Percentiles rank a stretch among this genome's conserved stretches.
phyloP scores from a whole-genome alignment of 2,113 vertebrate genomes.

The Reinhardtius hippoglossoides region DNA sequence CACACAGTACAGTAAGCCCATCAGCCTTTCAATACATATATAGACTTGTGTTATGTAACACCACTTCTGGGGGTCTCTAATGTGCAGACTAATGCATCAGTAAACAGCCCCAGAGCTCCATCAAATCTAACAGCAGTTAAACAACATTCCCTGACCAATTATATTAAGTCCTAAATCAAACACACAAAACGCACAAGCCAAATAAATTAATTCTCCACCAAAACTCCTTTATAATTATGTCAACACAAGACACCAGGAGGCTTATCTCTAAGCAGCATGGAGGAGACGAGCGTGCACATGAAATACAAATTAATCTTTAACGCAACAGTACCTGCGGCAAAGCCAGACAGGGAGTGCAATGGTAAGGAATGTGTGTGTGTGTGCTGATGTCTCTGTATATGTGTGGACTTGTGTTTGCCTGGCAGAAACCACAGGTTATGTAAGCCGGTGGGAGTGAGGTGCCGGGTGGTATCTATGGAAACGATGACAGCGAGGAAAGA shows the following conservation, averaged over 20 bases:
- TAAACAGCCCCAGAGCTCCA: conserved; percentile 39
- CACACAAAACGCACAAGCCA: not conserved
- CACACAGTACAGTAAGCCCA: not conserved
- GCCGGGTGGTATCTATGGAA: conserved; percentile 66
- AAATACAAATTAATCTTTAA: conserved; percentile 16
- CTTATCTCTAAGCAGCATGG: not conserved
- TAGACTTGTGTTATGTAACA: conserved; percentile 43
- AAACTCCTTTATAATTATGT: not conserved
- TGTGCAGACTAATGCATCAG: conserved; percentile 35
- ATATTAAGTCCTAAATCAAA: conserved; percentile 32
- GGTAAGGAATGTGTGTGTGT: conserved; percentile 40
- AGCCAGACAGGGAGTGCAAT: conserved; percentile 32
- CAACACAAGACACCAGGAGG: conserved; percentile 1
- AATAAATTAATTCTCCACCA: not conserved
- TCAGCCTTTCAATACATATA: conserved; percentile 10
- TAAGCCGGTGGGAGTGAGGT: conserved; percentile 66
- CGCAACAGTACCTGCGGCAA: conserved; percentile 15
- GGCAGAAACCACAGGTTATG: conserved; percentile 51
- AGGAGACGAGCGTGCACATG: not conserved
- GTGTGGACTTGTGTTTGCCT: conserved; percentile 34
- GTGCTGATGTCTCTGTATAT: conserved; percentile 26
- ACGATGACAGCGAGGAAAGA: conserved; percentile 50
- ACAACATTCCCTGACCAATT: conserved; percentile 31
- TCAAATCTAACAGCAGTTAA: conserved; percentile 25
- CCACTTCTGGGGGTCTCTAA: conserved; percentile 35